Conservation (phyloP, 23 tunicate genomes). For the Ciona savignyi region DNA sequence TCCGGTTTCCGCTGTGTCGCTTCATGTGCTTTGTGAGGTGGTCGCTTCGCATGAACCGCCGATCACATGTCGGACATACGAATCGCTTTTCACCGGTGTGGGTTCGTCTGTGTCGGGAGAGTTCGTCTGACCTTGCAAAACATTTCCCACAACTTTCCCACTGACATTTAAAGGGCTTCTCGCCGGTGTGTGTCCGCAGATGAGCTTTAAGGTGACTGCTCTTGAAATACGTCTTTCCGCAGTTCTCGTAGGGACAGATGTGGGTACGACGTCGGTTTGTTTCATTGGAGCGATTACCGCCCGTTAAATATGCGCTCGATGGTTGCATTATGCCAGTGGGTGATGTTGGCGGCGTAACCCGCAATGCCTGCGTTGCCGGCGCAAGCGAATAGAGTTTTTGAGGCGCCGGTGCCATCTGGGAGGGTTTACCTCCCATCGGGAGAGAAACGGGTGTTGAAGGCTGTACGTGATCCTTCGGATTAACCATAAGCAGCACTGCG, state of each 20-base stretch:
- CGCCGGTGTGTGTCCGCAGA: constrained; percentile 96
- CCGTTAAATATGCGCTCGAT: not conserved
- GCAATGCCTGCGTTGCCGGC: constrained; percentile 2
- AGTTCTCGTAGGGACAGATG: constrained; percentile 64
- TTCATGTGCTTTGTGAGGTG: constrained; percentile 97
- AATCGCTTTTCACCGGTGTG: constrained; percentile 98
- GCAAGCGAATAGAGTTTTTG: constrained; percentile 3
- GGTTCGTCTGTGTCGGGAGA: constrained; percentile 88
- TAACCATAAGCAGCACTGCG: constrained; percentile 80
- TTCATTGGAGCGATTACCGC: constrained; percentile 10
- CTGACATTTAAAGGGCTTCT: constrained; percentile 82
- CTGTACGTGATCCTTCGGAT: constrained; percentile 23
- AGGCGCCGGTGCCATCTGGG: constrained; percentile 8
- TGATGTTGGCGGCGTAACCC: not conserved
- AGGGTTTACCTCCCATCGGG: not conserved
- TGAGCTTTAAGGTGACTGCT: constrained; percentile 96
- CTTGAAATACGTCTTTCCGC: constrained; percentile 96
- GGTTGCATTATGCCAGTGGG: not conserved
- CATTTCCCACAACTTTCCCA: constrained; percentile 95
- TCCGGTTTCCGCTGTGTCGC: constrained; percentile 79
- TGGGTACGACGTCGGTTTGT: constrained; percentile 57
- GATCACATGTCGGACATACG: constrained; percentile 86
- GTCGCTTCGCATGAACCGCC: constrained; percentile 96
- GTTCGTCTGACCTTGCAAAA: constrained; percentile 93
- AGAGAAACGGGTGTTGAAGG: not conserved